Conservation (phyloP, 2,888 invertebrate species). For the Harpalus rubripes region DNA sequence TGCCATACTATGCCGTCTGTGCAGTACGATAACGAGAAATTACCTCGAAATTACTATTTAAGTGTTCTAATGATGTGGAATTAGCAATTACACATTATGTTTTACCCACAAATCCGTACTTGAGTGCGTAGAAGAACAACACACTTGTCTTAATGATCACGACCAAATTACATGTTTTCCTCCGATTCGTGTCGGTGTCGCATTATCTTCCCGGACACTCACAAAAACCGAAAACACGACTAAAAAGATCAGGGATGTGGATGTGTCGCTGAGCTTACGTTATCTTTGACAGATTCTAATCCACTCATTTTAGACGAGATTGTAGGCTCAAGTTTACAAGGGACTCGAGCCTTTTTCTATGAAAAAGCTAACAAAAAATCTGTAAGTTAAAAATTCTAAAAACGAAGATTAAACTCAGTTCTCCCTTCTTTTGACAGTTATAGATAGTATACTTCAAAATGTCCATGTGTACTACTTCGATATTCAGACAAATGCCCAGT, state of each 20-base stretch:
- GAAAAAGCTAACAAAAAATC: neutral
- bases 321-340: neutral
- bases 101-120: constrained; percentile 39
- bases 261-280: constrained; percentile 11
- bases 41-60: constrained; percentile 61
- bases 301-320: constrained; percentile 32
- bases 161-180: constrained; percentile 47
- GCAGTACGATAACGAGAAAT: constrained; percentile 50
- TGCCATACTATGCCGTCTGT: constrained; percentile 5
- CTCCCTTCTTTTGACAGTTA: no score
- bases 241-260: constrained; percentile 9
- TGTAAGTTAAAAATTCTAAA: neutral
- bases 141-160: constrained; percentile 57
- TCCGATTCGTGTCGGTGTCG: constrained; percentile 46
- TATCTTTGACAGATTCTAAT: constrained; percentile 46
- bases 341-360: constrained; percentile 8
- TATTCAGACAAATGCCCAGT: no score
- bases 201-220: constrained; percentile 33
- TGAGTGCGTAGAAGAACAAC: constrained; percentile 52
- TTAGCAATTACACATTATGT: constrained; percentile 57
- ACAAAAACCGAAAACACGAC: constrained; percentile 40
- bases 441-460: no score
- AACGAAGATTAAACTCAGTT: neutral
- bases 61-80: constrained; percentile 62
- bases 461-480: no score